These are phyloP conservation scores for Bolinopsis microptera DNA, from an alignment of 37 sponge, comb jelly and placozoan species.

Conservation along the genomic window DNA sequence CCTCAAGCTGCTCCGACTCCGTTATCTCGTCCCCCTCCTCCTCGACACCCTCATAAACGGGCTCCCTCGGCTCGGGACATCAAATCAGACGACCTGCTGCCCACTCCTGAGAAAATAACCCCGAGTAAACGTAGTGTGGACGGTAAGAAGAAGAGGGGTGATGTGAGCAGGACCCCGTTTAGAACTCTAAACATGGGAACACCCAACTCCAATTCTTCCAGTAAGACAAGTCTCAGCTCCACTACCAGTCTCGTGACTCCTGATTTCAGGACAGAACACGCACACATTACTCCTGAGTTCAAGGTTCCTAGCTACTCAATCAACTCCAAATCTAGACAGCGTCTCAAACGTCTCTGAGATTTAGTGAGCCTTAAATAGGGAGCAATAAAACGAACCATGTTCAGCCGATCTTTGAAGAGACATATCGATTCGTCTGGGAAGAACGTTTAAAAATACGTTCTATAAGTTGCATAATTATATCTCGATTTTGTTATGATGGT, in stretches of 20 bases:
- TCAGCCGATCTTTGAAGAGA: no score
- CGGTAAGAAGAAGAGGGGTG: neutral
- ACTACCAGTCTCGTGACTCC: conserved; percentile 41
- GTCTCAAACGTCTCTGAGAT: neutral
- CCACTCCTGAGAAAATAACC: conserved; percentile 44
- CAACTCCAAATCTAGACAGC: conserved; percentile 19
- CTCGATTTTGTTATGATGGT: no score
- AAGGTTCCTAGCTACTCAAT: neutral
- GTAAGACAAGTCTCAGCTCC: conserved; percentile 31
- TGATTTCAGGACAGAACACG: neutral
- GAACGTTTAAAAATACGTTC: no score
- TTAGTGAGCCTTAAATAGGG: no score
- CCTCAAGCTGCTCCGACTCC: neutral
- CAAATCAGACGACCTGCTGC: neutral
- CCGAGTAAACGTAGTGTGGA: neutral
- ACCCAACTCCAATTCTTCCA: conserved; percentile 8
- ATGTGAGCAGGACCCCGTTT: conserved; percentile 11
- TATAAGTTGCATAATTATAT: no score
- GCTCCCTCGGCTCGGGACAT: neutral
- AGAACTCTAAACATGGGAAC: conserved; percentile 48
- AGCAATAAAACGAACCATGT: no score
- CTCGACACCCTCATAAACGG: conserved; percentile 34
- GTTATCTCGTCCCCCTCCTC: neutral
- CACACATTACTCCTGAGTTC: neutral
- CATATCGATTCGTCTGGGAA: no score